These are phyloP conservation scores for Toxostoma redivivum DNA, from an alignment of 2,113 vertebrate species.

Conservation along the genomic window DNA sequence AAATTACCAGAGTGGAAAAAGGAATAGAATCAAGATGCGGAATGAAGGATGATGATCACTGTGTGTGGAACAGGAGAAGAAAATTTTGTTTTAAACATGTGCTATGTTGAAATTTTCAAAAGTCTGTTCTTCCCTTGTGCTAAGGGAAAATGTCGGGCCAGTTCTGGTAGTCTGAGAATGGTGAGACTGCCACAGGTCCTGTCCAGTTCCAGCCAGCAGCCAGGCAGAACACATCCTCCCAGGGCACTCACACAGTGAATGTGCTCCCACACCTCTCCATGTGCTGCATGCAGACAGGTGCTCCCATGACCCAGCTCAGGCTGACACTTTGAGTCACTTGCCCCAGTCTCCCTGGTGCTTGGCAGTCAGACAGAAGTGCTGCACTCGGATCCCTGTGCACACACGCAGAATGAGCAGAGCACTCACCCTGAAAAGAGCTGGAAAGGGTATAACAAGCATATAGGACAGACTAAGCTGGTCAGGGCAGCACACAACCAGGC, in stretches of 20 bases:
- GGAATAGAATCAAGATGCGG: background rate
- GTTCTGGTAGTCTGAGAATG: background rate
- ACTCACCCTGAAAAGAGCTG: background rate
- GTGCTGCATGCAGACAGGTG: background rate
- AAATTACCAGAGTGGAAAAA: background rate
- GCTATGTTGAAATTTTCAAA: background rate
- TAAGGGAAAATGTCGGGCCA: rapidly evolving
- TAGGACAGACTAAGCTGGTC: background rate
- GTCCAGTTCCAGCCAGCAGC: rapidly evolving
- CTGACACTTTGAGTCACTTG: rapidly evolving
- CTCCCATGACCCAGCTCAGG: background rate
- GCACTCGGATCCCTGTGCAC: too few relatives aligned
- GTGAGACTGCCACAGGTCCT: background rate
- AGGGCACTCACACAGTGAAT: rapidly evolving
- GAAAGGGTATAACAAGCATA: background rate
- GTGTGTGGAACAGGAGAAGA: background rate
- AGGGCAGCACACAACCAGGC: rapidly evolving
- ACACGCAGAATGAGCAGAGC: background rate
- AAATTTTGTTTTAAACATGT: background rate
- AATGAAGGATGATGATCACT: background rate
- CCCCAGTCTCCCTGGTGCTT: background rate
- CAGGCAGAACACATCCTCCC: background rate
- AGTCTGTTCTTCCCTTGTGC: background rate
- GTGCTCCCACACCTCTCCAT: background rate
- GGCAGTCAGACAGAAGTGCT: background rate